phyloP scores from a whole-genome alignment of 2,113 vertebrate species.

The Brachyhypopomus occidentalis region DNA sequence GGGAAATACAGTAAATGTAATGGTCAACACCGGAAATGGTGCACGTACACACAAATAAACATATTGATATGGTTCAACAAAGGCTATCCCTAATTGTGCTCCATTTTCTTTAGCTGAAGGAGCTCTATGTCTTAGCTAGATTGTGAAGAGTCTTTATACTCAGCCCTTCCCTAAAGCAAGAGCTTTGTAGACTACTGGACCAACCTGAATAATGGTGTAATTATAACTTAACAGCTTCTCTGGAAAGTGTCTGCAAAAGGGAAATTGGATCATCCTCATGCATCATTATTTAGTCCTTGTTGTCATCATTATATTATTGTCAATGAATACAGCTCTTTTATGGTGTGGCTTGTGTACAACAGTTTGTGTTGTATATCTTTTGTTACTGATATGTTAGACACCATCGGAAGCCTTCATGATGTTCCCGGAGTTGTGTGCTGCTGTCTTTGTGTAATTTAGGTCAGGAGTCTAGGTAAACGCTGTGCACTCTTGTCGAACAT shows the following conservation, averaged over 20 bases:
- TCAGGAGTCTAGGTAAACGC: slow-evolving; percentile 42
- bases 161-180: background rate
- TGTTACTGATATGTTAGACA: slow-evolving; percentile 16
- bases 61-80: background rate
- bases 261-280: background rate
- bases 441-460: slow-evolving; percentile 44
- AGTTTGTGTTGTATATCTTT: slow-evolving; percentile 20
- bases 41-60: background rate
- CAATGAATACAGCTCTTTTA: background rate
- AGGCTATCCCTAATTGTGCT: background rate
- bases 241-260: background rate
- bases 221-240: background rate
- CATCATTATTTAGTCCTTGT: background rate
- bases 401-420: slow-evolving; percentile 10
- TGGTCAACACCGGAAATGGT: too few relatives aligned
- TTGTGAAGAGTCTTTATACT: background rate
- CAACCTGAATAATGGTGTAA: slow-evolving; percentile 3
- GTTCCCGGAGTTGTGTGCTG: slow-evolving; percentile 24
- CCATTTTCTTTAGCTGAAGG: background rate
- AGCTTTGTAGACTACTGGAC: background rate
- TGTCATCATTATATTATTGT: slow-evolving; percentile 10
- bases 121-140: background rate
- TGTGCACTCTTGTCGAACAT: slow-evolving; percentile 49
- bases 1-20: too few relatives aligned
- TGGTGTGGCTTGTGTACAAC: background rate